A percentile compares a stretch with the other conserved stretches of the same genome.
phyloP scores from a whole-genome alignment of 1,140 invertebrate genomes.

The Pogonognathellus flavescens region DNA sequence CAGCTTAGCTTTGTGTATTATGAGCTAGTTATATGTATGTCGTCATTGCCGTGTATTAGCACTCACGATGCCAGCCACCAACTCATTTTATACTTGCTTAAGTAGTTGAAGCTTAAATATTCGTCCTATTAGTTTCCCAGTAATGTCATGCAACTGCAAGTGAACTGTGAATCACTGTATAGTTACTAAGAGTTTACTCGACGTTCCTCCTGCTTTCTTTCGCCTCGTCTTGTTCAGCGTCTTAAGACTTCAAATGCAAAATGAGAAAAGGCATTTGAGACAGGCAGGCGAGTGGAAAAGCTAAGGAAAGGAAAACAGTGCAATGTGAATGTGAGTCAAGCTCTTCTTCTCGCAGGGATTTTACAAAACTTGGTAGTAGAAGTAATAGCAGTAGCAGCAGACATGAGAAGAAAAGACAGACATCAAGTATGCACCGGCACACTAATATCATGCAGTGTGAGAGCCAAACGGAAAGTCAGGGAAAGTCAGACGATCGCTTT shows the following conservation, averaged over 20 bases:
- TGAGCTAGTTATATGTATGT: too few relatives aligned
- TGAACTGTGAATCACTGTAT: neutral
- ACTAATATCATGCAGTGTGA: neutral
- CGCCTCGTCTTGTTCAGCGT: neutral
- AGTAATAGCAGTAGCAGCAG: neutral
- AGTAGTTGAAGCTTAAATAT: too few relatives aligned
- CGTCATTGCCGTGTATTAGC: too few relatives aligned
- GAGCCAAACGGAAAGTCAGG: neutral
- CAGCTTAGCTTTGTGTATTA: too few relatives aligned
- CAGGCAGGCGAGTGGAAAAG: neutral
- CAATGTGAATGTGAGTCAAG: neutral
- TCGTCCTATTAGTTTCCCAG: neutral
- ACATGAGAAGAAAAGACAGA: conserved; percentile 10
- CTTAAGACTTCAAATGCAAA: conserved; percentile 33
- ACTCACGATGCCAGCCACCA: too few relatives aligned
- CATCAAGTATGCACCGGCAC: conserved; percentile 12
- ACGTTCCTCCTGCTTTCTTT: neutral
- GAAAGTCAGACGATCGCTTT: neutral
- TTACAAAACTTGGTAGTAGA: neutral
- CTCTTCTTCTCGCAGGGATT: neutral
- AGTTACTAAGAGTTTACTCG: neutral
- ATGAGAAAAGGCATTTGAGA: conserved; percentile 35
- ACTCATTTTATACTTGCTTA: too few relatives aligned
- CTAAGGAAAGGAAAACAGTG: neutral
- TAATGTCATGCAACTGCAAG: neutral